A percentile compares a stretch with the other conserved stretches of the same genome.
These are phyloP conservation scores for Siniperca knerii DNA, from an alignment of 2,113 vertebrate genomes.

Conservation along the genomic window DNA sequence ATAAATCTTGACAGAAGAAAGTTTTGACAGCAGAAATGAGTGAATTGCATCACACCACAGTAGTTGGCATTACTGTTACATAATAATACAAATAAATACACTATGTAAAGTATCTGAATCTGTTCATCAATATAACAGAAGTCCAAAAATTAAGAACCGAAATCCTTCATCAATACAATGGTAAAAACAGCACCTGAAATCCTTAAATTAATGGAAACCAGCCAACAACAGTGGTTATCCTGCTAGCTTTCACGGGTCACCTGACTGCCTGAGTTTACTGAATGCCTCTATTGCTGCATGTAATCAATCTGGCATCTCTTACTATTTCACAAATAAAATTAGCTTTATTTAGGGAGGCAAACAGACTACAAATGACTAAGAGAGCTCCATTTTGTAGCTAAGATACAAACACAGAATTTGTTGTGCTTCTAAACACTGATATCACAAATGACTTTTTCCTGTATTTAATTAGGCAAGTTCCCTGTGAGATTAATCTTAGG, in stretches of 20 bases:
- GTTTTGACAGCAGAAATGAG: conserved; percentile 3
- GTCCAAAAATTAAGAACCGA: conserved; percentile 5
- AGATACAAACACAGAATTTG: not conserved
- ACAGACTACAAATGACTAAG: not conserved
- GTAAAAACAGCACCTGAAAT: conserved; percentile 28
- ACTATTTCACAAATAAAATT: not conserved
- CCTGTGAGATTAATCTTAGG: not conserved
- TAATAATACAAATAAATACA: conserved; percentile 55
- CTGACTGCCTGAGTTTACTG: conserved; percentile 62
- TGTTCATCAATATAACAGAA: conserved; percentile 39
- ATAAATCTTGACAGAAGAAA: not conserved
- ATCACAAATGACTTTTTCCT: not conserved
- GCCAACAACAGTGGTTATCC: conserved; percentile 29
- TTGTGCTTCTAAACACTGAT: not conserved
- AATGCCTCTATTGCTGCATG: not conserved
- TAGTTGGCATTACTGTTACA: conserved; percentile 9
- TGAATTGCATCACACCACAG: conserved; percentile 4
- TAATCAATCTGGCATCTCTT: not conserved
- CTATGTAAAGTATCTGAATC: conserved; percentile 24
- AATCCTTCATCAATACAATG: conserved; percentile 28
- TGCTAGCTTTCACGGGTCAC: conserved; percentile 26
- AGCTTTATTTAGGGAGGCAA: conserved; percentile 13
- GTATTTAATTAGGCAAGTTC: not conserved
- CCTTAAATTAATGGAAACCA: conserved; percentile 7
- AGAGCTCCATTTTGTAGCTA: not conserved